These are phyloP conservation scores for Aptenodytes forsteri DNA, from an alignment of 2,113 vertebrate species.

Conservation along the genomic window DNA sequence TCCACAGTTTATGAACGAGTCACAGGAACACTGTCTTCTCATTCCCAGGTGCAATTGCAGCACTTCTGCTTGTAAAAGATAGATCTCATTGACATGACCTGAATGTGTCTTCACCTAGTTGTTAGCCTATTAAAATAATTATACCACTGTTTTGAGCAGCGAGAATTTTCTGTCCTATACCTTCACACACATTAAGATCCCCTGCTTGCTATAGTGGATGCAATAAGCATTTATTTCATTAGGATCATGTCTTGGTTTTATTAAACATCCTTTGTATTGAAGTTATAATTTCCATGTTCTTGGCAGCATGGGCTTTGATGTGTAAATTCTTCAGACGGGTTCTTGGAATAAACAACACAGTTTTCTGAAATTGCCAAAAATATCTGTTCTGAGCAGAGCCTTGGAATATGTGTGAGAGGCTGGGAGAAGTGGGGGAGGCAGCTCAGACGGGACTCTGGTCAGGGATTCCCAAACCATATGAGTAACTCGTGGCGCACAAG, in stretches of 20 bases:
- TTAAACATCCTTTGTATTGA: neutral
- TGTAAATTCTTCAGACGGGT: neutral
- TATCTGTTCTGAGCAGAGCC: neutral
- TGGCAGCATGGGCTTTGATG: neutral
- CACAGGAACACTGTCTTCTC: neutral
- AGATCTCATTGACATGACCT: neutral
- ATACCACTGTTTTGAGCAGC: neutral
- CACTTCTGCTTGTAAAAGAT: neutral
- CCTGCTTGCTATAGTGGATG: neutral
- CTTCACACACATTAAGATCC: neutral
- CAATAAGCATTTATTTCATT: neutral
- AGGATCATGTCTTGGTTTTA: neutral
- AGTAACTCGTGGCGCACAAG: neutral
- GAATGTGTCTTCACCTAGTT: neutral
- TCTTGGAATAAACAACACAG: slow-evolving; percentile 6
- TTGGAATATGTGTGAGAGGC: neutral
- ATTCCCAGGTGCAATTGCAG: neutral
- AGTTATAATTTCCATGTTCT: neutral
- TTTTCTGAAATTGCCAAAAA: neutral
- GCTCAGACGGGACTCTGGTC: neutral
- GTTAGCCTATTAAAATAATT: neutral
- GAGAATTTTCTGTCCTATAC: neutral
- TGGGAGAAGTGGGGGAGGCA: neutral
- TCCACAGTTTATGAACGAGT: neutral
- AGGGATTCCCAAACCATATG: neutral